Conservation (phyloP, 2,797 vertebrate genomes). For the Takifugu rubripes region DNA sequence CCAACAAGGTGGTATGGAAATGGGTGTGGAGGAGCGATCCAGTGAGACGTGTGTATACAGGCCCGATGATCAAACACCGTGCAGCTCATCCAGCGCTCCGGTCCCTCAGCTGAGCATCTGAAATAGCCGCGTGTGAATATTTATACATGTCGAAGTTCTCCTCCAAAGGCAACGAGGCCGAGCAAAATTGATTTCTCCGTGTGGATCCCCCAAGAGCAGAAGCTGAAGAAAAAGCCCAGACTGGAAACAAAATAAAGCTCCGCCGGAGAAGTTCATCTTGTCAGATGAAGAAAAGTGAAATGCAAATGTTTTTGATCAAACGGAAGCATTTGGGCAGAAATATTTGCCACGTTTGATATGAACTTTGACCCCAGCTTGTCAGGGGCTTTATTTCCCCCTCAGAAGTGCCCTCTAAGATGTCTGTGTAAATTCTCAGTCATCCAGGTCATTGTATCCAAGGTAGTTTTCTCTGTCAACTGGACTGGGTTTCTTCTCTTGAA, state of each 20-base stretch:
- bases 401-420: too few relatives aligned
- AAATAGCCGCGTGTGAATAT: slow-evolving; percentile 73
- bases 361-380: too few relatives aligned
- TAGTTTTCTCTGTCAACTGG: too few relatives aligned
- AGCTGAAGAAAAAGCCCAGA: slow-evolving; percentile 33
- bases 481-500: too few relatives aligned
- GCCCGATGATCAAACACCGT: slow-evolving; percentile 64
- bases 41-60: slow-evolving; percentile 52
- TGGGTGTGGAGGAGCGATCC: slow-evolving; percentile 36
- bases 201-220: slow-evolving; percentile 60
- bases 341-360: too few relatives aligned
- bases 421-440: too few relatives aligned
- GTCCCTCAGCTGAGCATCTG: slow-evolving; percentile 67
- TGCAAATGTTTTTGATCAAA: too few relatives aligned
- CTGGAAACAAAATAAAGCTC: slow-evolving; percentile 19
- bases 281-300: slow-evolving; percentile 28
- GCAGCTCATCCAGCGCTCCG: slow-evolving; percentile 63
- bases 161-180: slow-evolving; percentile 67
- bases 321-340: too few relatives aligned
- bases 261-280: slow-evolving; percentile 15
- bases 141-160: slow-evolving; percentile 67
- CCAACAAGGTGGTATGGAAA: slow-evolving; percentile 13
- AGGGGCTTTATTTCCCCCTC: too few relatives aligned
- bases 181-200: slow-evolving; percentile 69
- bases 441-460: too few relatives aligned